phyloP scores from a whole-genome alignment of 2,113 vertebrate species.

The Oryzias melastigma region DNA sequence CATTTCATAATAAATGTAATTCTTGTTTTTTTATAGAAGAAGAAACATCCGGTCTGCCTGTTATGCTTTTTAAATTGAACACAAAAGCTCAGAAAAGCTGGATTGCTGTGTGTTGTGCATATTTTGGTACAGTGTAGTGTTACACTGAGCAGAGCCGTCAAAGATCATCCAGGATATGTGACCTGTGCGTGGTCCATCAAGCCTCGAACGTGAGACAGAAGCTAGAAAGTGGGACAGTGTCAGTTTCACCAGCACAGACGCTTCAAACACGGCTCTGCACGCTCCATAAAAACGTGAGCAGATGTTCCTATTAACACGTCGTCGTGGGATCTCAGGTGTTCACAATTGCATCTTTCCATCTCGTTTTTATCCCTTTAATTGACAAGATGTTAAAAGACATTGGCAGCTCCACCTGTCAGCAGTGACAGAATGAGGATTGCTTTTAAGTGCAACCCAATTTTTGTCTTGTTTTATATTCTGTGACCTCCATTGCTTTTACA shows the following conservation, averaged over 20 bases:
- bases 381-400: not conserved
- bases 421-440: slow-evolving; percentile 13
- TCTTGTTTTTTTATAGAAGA: too few species aligned
- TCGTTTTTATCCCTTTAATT: not conserved
- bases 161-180: slow-evolving; percentile 58
- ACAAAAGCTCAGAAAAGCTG: not conserved
- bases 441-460: slow-evolving; percentile 3
- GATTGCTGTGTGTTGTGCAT: not conserved
- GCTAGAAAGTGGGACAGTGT: slow-evolving; percentile 32
- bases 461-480: slow-evolving; percentile 1
- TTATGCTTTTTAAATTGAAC: not conserved
- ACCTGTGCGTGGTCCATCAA: slow-evolving; percentile 38
- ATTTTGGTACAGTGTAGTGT: not conserved
- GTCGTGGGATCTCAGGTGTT: not conserved
- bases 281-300: slow-evolving; percentile 3
- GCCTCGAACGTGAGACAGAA: slow-evolving; percentile 29
- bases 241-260: slow-evolving; percentile 35
- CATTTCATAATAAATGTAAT: too few species aligned
- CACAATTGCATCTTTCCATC: not conserved
- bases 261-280: slow-evolving; percentile 9
- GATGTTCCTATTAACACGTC: not conserved
- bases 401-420: not conserved
- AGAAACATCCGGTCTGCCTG: too few species aligned
- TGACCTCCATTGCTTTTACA: not conserved
- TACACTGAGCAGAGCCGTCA: slow-evolving; percentile 27